Evolutionary conservation across 2,113 vertebrate genomes (phyloP).

Genomic region (Hystrix brachyura): DNA sequence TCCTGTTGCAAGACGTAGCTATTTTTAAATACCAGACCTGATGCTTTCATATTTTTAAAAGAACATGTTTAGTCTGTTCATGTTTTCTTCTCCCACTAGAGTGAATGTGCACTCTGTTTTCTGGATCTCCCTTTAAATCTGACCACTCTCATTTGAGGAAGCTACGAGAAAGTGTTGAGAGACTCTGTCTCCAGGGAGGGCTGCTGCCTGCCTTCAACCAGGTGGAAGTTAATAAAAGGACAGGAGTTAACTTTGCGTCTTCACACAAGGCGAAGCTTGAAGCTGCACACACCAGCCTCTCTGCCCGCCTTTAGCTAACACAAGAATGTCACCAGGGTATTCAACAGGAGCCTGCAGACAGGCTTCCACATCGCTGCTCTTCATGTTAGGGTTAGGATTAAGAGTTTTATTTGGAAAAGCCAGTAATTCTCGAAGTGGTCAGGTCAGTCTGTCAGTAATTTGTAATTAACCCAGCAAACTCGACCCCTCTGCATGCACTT

Average conservation of each 20-base stretch:
- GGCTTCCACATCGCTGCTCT: background rate
- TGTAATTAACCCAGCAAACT: conserved; percentile 43
- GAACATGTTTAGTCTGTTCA: conserved; percentile 27
- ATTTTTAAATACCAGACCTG: conserved; percentile 1
- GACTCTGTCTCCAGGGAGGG: conserved; percentile 63
- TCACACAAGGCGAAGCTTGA: background rate
- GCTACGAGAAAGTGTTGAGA: conserved; percentile 56
- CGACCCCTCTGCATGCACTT: background rate
- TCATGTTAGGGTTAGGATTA: background rate
- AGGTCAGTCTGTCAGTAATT: conserved; percentile 22
- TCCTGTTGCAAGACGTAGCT: background rate
- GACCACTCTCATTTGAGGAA: conserved; percentile 62
- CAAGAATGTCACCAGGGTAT: background rate
- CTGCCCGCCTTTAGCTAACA: background rate
- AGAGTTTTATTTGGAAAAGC: conserved; percentile 43
- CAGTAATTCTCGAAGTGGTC: conserved; percentile 27
- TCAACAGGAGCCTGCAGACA: background rate
- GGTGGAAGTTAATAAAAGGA: conserved; percentile 35
- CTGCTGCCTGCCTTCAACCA: conserved; percentile 55
- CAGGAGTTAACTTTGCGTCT: conserved; percentile 61
- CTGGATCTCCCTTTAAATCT: conserved; percentile 54
- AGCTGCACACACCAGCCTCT: background rate
- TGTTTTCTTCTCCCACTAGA: conserved; percentile 60
- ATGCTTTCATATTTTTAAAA: conserved; percentile 42
- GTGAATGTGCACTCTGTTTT: conserved; percentile 62